Evolutionary conservation across 2,888 invertebrate genomes (phyloP).

Genomic region (Noctua fimbriata): DNA sequence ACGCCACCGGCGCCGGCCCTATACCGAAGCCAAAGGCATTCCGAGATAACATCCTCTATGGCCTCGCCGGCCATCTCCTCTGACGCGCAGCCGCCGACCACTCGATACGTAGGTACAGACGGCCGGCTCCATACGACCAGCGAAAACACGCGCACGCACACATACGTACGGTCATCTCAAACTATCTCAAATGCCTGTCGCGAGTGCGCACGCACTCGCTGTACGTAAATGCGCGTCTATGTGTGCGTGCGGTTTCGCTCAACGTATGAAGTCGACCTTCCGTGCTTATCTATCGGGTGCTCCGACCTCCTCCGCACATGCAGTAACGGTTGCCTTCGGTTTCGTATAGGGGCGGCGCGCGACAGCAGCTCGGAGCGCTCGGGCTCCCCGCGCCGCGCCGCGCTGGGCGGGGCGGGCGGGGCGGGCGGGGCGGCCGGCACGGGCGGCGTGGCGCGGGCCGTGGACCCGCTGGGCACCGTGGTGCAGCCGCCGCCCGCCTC

Average conservation of each 20-base stretch:
- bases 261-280: slow-evolving; percentile 7
- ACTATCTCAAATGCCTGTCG: background rate
- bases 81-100: slow-evolving; percentile 53
- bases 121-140: slow-evolving; percentile 11
- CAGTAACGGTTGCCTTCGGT: slow-evolving; percentile 94
- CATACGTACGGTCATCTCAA: slow-evolving; percentile 1
- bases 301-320: slow-evolving; percentile 64
- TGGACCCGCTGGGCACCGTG: slow-evolving; percentile 91
- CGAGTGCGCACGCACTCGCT: background rate
- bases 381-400: slow-evolving; percentile 78
- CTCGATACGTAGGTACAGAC: slow-evolving; percentile 20
- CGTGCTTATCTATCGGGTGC: background rate
- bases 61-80: slow-evolving; percentile 70
- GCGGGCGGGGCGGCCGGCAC: slow-evolving; percentile 86
- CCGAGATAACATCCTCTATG: slow-evolving; percentile 58
- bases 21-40: slow-evolving; percentile 89
- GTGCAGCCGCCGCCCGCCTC: slow-evolving; percentile 77
- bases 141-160: slow-evolving; percentile 24
- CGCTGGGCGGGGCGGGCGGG: too few species aligned
- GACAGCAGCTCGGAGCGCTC: slow-evolving; percentile 70
- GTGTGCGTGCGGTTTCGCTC: slow-evolving; percentile 34
- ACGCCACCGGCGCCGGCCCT: slow-evolving; percentile 75
- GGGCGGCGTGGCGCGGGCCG: slow-evolving; percentile 92
- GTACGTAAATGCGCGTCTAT: background rate
- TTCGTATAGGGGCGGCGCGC: slow-evolving; percentile 92